phyloP scores from a whole-genome alignment of 2,113 vertebrate genomes.

The Colius striatus region DNA sequence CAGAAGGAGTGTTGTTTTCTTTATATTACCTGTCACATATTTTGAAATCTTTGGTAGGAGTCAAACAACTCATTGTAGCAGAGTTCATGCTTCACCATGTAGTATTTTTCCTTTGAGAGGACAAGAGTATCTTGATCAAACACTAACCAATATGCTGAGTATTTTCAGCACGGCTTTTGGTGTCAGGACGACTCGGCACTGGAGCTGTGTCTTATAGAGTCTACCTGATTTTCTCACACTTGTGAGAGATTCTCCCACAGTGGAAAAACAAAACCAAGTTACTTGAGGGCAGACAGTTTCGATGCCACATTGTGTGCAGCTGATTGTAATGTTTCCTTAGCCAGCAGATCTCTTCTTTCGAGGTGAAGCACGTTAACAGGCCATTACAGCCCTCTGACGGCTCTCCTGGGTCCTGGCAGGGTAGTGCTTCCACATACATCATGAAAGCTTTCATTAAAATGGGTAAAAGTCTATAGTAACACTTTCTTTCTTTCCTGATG shows the following conservation, averaged over 20 bases:
- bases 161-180: background rate
- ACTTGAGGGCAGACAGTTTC: background rate
- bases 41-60: background rate
- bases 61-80: background rate
- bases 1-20: background rate
- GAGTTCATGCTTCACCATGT: background rate
- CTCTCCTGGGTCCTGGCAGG: background rate
- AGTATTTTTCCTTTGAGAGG: background rate
- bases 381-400: background rate
- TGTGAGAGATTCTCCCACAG: background rate
- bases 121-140: background rate
- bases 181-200: background rate
- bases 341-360: background rate
- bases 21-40: background rate
- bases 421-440: background rate
- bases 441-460: background rate
- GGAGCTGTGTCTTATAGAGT: background rate
- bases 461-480: background rate
- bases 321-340: background rate
- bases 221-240: background rate
- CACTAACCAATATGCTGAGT: fast-evolving
- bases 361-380: background rate
- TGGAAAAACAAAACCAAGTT: background rate
- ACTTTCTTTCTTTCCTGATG: background rate
- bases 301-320: background rate